phyloP scores from a whole-genome alignment of 2,113 vertebrate genomes.

The Mormoops blainvillei region DNA sequence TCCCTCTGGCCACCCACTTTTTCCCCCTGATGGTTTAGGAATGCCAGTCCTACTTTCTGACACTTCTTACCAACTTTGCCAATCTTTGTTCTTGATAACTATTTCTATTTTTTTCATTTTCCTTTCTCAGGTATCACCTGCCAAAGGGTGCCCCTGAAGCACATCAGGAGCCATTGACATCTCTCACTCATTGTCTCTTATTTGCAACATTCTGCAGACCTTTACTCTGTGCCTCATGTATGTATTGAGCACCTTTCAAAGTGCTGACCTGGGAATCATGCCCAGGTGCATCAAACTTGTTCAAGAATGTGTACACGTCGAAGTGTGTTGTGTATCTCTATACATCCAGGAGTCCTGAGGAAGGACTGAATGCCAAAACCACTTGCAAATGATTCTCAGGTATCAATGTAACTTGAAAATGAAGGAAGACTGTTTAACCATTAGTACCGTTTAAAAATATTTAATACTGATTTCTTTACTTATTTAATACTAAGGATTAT shows the following conservation, averaged over 20 bases:
- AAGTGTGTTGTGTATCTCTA: background rate
- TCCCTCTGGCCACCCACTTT: too few relatives aligned
- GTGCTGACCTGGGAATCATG: background rate
- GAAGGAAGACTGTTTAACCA: background rate
- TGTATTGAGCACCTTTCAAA: background rate
- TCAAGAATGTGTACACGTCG: background rate
- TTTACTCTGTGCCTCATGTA: background rate
- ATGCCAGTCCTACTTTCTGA: background rate
- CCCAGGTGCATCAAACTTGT: background rate
- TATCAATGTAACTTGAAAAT: background rate
- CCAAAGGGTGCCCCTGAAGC: background rate
- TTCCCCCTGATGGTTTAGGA: background rate
- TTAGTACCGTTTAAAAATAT: background rate
- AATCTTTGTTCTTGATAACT: background rate
- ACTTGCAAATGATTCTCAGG: background rate
- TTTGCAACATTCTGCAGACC: background rate
- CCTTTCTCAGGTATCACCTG: background rate
- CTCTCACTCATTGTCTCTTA: background rate
- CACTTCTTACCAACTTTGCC: background rate
- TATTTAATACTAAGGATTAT: background rate
- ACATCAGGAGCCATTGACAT: fast-evolving
- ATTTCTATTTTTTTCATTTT: background rate
- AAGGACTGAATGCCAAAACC: background rate
- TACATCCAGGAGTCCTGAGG: background rate
- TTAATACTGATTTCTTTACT: background rate